Evolutionary conservation across 2,797 vertebrate species (phyloP), one percentile per base, ranked within the genome.

Genomic region (Taenioides sp.): DNA sequence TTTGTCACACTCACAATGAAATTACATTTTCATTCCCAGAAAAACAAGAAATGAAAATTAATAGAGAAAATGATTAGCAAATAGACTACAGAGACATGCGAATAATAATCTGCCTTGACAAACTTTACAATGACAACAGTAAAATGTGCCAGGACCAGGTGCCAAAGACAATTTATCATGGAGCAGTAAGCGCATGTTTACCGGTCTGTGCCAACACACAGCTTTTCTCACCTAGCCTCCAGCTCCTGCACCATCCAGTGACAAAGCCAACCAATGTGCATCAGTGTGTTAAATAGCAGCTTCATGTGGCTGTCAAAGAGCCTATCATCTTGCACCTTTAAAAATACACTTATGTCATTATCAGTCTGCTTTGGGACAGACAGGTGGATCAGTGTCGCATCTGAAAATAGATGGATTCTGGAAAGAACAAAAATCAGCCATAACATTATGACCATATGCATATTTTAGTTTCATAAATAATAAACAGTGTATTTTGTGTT

Each of bases 71-170:
- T 49, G 23, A 50, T 65, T 20, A 27, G 64, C 22, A 47, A 54
- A 47, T 20, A 50, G 27, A 28, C 25, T 37, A 54, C 43, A 40
- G 18, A 40, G 18, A 40, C 31, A 55, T 43, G 66, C 68, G 74
- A 58, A 74, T 68, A 66, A 50, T 80, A 71, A 78, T 80, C 72
- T 54, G 72, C 70, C 72, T 64, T 75, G 74, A 79, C 60, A 67
- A 75, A 69, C 78, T 76, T 78, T 61, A 82, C 74, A 40, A 27
- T 70, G 60, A 62, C 4, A 63, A 47, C 67, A 31, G 62, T 61
- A 61, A 80, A 77, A 73, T 73, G 60, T 74, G 73, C 66, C 63
- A 74, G 64, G 50, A 74, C 68, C 60, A 57, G 67, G 60, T 72
- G 74, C 72, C 66, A 70, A 54, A 27, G 52, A 73, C 10, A 57